Evolutionary conservation across 92 coral and sea anemone species (phyloP), one percentile per base, ranked within the genome.

Genomic region (Siderastrea siderea): DNA sequence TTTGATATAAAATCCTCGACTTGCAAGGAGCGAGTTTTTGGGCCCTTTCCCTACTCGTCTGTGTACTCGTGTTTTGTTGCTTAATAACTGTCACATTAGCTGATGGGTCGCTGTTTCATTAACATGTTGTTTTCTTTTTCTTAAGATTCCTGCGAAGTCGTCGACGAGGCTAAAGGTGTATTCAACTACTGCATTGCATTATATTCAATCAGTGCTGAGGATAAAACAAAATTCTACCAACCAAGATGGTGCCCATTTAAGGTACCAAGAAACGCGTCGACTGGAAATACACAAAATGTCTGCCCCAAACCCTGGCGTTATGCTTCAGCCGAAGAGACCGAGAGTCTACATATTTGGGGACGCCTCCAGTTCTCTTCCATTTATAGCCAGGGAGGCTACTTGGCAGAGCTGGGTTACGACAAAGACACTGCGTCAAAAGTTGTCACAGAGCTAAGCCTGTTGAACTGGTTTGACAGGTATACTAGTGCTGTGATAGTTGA

Each of bases 231-330:
- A 15, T 47, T 63, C 55, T 91, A 82, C 72, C 77, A 8, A 15
- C 94, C 94, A 46, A 17, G 77, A n/a, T 91, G 94, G 94, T 64
- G 17, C 11, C 84, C 74, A 48, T 51, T 79, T 43, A 15, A 45
- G 17, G 38, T 1, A 52, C 26, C 16, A 65, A 16, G 10, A n/a
- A 65, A 79, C 62, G 12, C 48, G 8, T 66, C 84, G 16, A 16
- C 52, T 65, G 43, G 47, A 26, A 51, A 70, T 45, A 51, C 66
- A n/a, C 19, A 66, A 63, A 51, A 19, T 26, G 63, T 49, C 51
- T 84, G 82, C 72, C 90, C 81, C 62, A 78, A 62, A 55, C 92
- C 91, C 51, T 91, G 91, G 91, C 72, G 68, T 43, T 91, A 91
- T 38, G 70, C 84, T 52, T 50, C 74, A 52, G 84, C 74, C 60